phyloP scores from a whole-genome alignment of 2,797 vertebrate species.

The Chromis chromis region DNA sequence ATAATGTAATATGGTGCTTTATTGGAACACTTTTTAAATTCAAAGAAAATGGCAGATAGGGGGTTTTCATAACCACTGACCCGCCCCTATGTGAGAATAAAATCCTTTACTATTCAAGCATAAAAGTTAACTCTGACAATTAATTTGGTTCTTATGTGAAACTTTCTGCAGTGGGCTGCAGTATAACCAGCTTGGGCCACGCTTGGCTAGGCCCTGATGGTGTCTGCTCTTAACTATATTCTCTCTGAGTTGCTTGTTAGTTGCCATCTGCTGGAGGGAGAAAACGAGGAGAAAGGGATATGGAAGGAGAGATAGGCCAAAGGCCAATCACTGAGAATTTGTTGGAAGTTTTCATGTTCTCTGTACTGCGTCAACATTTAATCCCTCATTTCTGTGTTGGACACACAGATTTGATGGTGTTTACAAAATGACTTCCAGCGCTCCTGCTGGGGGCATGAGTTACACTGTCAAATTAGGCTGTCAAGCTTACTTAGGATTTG shows the following conservation, averaged over 20 bases:
- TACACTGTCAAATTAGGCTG: slow-evolving; percentile 62
- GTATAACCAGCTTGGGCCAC: slow-evolving; percentile 37
- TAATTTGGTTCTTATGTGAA: slow-evolving; percentile 50
- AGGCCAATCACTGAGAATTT: slow-evolving; percentile 55
- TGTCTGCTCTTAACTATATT: slow-evolving; percentile 52
- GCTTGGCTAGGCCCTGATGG: slow-evolving; percentile 48
- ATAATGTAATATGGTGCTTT: slow-evolving; percentile 32
- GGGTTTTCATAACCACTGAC: slow-evolving; percentile 22
- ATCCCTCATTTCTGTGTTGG: slow-evolving; percentile 53
- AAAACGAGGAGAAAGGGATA: slow-evolving; percentile 30
- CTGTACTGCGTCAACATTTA: slow-evolving; percentile 44
- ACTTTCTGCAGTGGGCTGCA: slow-evolving; percentile 46
- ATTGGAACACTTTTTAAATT: slow-evolving; percentile 50
- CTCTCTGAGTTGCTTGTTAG: slow-evolving; percentile 67
- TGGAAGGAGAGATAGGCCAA: slow-evolving; percentile 45
- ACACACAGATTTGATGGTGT: slow-evolving; percentile 57
- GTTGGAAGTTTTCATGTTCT: slow-evolving; percentile 49
- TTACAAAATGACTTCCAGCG: slow-evolving; percentile 54
- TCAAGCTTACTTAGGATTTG: slow-evolving; percentile 65
- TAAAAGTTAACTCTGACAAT: slow-evolving; percentile 66
- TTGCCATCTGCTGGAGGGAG: slow-evolving; percentile 55
- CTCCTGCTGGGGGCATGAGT: slow-evolving; percentile 40
- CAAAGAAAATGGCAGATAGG: slow-evolving; percentile 27
- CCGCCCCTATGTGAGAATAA: slow-evolving; percentile 30
- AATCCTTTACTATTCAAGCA: slow-evolving; percentile 51